Conservation (phyloP, 2,797 vertebrate species). For the Cheirogaleus major region DNA sequence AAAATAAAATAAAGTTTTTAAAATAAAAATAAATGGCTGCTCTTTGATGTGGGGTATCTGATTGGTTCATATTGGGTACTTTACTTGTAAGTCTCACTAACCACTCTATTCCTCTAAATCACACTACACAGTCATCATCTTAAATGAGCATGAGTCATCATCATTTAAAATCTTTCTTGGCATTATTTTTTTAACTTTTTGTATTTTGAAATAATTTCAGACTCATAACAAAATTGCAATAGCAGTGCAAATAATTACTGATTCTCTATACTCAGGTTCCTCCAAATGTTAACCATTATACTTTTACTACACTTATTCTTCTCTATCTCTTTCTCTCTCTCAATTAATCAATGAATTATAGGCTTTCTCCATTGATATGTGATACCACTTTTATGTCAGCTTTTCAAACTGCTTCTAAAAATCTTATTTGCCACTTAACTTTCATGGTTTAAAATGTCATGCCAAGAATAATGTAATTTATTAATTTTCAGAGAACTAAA, state of each 20-base stretch:
- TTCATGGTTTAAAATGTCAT: neutral
- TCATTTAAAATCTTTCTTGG: neutral
- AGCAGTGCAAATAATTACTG: neutral
- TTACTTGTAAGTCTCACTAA: neutral
- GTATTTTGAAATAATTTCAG: conserved; percentile 30
- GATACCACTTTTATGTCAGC: neutral
- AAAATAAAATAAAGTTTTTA: too few relatives aligned
- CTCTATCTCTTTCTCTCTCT: neutral
- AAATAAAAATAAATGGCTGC: neutral
- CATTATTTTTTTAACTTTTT: neutral
- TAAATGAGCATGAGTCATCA: neutral
- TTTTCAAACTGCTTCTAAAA: neutral
- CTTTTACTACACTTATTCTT: neutral
- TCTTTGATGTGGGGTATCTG: neutral
- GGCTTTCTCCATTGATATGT: neutral
- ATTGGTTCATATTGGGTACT: neutral
- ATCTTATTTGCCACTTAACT: neutral
- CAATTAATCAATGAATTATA: neutral
- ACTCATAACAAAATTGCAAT: neutral
- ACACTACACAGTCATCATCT: neutral
- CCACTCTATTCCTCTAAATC: neutral
- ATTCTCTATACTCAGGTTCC: neutral
- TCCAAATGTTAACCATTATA: neutral
- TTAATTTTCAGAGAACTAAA: neutral
- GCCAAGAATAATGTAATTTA: neutral